These are phyloP conservation scores for Tachycineta bicolor DNA, from an alignment of 2,113 vertebrate genomes.

Conservation along the genomic window DNA sequence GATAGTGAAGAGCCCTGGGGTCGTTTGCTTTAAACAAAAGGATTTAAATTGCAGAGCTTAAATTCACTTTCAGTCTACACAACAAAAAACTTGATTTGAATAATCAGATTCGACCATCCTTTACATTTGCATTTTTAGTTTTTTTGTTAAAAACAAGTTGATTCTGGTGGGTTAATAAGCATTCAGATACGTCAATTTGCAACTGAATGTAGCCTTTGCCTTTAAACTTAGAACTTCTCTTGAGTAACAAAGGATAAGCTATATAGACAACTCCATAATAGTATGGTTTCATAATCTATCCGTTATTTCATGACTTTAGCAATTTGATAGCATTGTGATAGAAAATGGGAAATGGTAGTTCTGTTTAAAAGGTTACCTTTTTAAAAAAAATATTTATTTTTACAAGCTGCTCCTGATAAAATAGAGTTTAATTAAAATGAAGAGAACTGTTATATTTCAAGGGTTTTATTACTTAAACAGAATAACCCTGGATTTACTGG, in stretches of 20 bases:
- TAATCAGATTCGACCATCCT: background rate
- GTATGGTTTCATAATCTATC: background rate
- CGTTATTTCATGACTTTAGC: background rate
- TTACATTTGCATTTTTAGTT: slow-evolving; percentile 18
- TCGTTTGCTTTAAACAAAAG: background rate
- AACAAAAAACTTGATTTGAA: slow-evolving; percentile 5
- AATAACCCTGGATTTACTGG: background rate
- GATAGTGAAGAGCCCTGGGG: background rate
- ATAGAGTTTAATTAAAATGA: background rate
- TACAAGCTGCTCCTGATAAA: background rate
- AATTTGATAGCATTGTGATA: background rate
- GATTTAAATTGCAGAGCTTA: slow-evolving; percentile 4
- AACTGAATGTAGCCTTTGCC: background rate
- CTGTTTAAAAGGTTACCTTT: background rate
- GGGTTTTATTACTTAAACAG: background rate
- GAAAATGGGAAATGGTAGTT: background rate
- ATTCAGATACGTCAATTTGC: background rate
- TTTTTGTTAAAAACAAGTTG: background rate
- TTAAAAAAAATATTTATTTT: background rate
- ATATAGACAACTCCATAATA: background rate
- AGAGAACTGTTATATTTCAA: background rate
- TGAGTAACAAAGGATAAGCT: background rate
- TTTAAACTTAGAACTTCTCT: background rate
- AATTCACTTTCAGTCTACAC: background rate
- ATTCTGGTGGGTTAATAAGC: background rate